A percentile compares a stretch with the other conserved stretches of the same genome.
phyloP scores from a whole-genome alignment of 2,888 invertebrate genomes.

The Folsomia manolachei region DNA sequence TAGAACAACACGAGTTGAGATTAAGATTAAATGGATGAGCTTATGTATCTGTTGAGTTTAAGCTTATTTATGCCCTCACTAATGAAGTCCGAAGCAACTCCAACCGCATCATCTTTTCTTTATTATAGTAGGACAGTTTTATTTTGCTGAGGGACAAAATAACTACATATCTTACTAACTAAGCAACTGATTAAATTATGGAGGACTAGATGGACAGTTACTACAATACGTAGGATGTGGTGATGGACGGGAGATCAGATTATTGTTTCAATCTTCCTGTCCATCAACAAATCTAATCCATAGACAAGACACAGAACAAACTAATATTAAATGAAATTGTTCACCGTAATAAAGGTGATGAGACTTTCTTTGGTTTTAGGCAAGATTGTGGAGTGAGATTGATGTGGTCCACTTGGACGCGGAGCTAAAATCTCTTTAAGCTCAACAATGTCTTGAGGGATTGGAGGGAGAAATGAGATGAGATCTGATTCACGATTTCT shows the following conservation, averaged over 20 bases:
- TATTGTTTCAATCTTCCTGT: constrained; percentile 26
- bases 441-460: background rate
- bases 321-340: constrained; percentile 14
- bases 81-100: constrained; percentile 15
- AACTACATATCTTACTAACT: background rate
- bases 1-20: background rate
- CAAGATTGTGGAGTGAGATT: background rate
- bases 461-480: background rate
- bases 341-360: background rate
- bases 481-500: constrained; percentile 7
- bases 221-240: background rate
- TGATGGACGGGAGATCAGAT: constrained; percentile 16
- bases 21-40: background rate
- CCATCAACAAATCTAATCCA: constrained; percentile 12
- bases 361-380: background rate
- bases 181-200: constrained; percentile 33
- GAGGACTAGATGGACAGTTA: background rate
- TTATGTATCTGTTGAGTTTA: too few species aligned
- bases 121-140: background rate
- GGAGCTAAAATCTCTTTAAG: background rate
- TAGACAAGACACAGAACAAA: constrained; percentile 16
- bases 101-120: background rate
- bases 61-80: constrained; percentile 8
- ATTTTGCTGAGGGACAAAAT: constrained; percentile 3
- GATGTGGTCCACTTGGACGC: background rate